Conservation (phyloP, 2,888 invertebrate genomes). For the Noctua comes region DNA sequence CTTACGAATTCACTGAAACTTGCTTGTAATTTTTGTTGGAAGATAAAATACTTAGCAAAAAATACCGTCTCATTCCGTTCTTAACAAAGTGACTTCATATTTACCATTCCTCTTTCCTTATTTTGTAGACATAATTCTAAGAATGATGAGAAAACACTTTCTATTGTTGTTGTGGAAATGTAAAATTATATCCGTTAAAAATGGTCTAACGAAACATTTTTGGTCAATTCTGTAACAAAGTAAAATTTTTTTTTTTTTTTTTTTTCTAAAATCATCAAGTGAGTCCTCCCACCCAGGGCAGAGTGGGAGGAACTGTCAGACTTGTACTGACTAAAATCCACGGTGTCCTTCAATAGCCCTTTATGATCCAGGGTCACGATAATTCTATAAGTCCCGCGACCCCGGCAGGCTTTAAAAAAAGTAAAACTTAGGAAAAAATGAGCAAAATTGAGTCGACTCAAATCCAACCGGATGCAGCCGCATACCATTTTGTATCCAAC, state of each 20-base stretch:
- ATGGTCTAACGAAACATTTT: neutral
- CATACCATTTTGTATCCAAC: neutral
- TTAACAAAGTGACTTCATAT: neutral
- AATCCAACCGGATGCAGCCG: neutral
- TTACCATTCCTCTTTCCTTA: neutral
- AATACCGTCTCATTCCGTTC: neutral
- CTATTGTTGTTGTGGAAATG: neutral
- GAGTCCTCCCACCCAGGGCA: no score
- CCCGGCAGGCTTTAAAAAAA: no score
- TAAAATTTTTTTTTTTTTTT: neutral
- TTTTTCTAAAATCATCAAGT: no score
- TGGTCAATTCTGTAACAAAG: neutral
- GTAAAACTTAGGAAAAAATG: neutral
- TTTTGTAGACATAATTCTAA: neutral
- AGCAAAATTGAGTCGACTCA: neutral
- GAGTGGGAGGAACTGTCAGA: no score
- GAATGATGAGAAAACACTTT: neutral
- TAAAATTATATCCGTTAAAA: neutral
- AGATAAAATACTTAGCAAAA: neutral
- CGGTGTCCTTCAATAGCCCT: no score
- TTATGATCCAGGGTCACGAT: no score
- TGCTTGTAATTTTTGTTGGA: neutral
- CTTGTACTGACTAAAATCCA: no score
- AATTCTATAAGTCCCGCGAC: no score
- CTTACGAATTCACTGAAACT: neutral